Base-by-base conservation (phyloP, 2,888 invertebrate genomes). In the Lutraria lutraria region DNA sequence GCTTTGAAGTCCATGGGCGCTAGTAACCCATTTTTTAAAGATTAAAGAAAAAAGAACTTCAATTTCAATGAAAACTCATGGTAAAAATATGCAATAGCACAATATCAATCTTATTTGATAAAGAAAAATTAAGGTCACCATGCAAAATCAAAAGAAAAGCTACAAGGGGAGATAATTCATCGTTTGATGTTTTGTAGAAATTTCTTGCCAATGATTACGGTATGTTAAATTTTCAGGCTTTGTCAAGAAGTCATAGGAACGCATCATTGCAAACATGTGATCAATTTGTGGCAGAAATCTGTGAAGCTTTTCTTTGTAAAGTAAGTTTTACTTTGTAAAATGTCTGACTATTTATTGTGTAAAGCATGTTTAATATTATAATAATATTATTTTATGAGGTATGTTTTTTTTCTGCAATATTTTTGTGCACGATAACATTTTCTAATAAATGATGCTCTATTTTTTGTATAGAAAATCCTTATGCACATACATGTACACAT, bases 241-340 rank as follows among this genome's bases (percentile, higher is more conserved):
- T 95, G 90, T 91, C 91, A 10, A 92, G 92, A 86, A 93, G 93
- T n/a, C 88, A 91, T 13, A 88, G 91, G 31, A 90, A 90, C 53
- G 93, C 93, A n/a, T 91, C 93, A 31, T 89, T 93, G 81, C 93
- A 93, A 88, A 94, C 94, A 12, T 91, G 90, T 52, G 95, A 95
- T 29, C 94, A 95, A 90, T 95, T 95, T 94, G 91, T 94, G 15
- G 85, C 90, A 16, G 94, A 95, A 83, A 92, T 94, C 15, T 94
- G 94, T 91, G 95, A 95, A 34, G 92, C 94, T 29, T 95, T 95
- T 83, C 89, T 95, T 43, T 90, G 93, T 81, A 95, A 95, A 94
- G 95, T 95, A 81, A 56, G 88, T 81, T 52, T 34, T 10, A 76
- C 25, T 6, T 68, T 68, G n/a, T 12, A n/a, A 25, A 8, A 21